These are phyloP conservation scores for Rhynchonema sp. DNA, from an alignment of 2,888 invertebrate genomes.

Conservation along the genomic window DNA sequence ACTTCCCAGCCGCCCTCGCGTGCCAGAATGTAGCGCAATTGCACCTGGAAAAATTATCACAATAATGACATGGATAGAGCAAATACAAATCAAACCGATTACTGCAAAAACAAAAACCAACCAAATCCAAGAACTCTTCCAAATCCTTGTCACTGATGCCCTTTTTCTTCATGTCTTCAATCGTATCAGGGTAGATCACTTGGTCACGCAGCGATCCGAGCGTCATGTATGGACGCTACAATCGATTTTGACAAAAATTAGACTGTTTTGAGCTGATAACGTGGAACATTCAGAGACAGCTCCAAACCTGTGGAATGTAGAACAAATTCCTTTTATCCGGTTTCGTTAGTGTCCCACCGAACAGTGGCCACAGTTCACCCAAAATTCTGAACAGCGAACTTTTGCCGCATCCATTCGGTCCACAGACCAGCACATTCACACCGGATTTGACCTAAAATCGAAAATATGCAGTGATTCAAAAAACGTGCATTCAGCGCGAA, in stretches of 20 bases:
- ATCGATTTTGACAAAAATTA: background rate
- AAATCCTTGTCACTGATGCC: constrained; percentile 61
- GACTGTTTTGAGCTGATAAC: background rate
- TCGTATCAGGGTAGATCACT: constrained; percentile 73
- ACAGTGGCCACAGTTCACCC: constrained; percentile 88
- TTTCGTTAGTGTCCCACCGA: constrained; percentile 71
- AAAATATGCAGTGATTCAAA: background rate
- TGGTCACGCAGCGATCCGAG: constrained; percentile 80
- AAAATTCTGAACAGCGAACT: constrained; percentile 85
- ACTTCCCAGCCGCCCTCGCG: constrained; percentile 44
- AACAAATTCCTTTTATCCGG: constrained; percentile 86
- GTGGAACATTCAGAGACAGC: background rate
- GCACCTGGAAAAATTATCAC: constrained; percentile 38
- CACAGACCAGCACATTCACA: constrained; percentile 89
- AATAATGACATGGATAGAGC: background rate
- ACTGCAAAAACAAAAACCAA: too few relatives aligned
- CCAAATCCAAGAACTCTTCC: constrained; percentile 47
- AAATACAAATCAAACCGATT: too few relatives aligned
- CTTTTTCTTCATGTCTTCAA: constrained; percentile 51
- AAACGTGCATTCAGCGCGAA: background rate
- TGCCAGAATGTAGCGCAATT: constrained; percentile 58
- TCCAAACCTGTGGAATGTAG: constrained; percentile 55
- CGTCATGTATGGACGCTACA: constrained; percentile 88
- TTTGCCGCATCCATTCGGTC: constrained; percentile 95
- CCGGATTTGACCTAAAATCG: constrained; percentile 51